A percentile compares a stretch with the other conserved stretches of the same genome.
phyloP scores from a whole-genome alignment of 1,140 invertebrate genomes.

The Harpegnathos saltator region DNA sequence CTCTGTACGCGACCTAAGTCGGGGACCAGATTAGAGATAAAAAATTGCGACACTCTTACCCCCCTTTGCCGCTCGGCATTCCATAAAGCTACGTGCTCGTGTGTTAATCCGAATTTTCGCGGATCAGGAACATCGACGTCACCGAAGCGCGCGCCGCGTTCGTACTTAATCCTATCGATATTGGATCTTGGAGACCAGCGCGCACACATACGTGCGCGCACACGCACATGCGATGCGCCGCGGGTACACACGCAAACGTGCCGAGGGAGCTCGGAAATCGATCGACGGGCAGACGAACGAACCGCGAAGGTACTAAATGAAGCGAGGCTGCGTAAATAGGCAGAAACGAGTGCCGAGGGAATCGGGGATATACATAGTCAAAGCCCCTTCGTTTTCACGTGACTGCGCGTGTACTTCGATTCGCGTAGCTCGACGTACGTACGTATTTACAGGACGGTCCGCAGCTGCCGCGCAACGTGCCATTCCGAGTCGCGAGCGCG shows the following conservation, averaged over 20 bases:
- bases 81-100: constrained; percentile 45
- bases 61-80: constrained; percentile 21
- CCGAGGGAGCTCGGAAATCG: constrained; percentile 44
- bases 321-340: constrained; percentile 70
- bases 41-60: too few relatives aligned
- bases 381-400: constrained; percentile 47
- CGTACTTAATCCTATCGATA: constrained; percentile 48
- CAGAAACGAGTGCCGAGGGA: constrained; percentile 61
- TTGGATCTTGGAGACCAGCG: constrained; percentile 29
- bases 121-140: constrained; percentile 49
- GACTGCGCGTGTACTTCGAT: constrained; percentile 45
- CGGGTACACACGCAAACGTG: not conserved
- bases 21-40: constrained; percentile 46
- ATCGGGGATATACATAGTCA: constrained; percentile 58
- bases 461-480: too few relatives aligned
- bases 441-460: not conserved
- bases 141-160: constrained; percentile 24
- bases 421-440: constrained; percentile 49
- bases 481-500: not conserved
- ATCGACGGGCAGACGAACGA: constrained; percentile 56
- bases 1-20: constrained; percentile 11
- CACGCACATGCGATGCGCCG: too few relatives aligned
- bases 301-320: constrained; percentile 73
- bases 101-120: constrained; percentile 42
- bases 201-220: not conserved